Conservation (phyloP, 2,888 invertebrate species). For the Balanococcus diminutus region DNA sequence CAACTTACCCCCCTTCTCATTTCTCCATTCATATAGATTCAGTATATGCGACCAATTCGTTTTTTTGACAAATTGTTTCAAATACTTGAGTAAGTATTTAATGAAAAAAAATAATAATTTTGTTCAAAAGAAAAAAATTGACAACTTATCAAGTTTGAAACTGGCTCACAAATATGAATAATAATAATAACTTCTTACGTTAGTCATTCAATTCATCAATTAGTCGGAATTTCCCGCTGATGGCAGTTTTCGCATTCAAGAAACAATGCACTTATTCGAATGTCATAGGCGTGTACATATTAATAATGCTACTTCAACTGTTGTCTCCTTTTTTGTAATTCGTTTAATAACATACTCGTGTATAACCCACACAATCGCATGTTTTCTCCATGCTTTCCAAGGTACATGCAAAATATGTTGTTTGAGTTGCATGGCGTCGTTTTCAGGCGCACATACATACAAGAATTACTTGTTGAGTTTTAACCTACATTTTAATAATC, state of each 20-base stretch:
- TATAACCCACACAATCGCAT: not conserved
- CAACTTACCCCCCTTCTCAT: too few species aligned
- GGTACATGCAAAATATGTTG: not conserved
- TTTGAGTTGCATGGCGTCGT: not conserved
- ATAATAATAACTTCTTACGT: too few species aligned
- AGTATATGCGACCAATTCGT: too few species aligned
- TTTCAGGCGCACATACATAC: not conserved
- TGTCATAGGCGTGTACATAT: not conserved
- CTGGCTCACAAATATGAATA: not conserved
- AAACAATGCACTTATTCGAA: not conserved
- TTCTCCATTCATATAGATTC: too few species aligned
- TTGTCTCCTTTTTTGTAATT: not conserved
- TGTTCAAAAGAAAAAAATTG: not conserved
- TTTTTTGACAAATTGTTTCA: too few species aligned
- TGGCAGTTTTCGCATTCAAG: not conserved
- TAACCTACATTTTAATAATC: not conserved
- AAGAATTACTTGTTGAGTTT: not conserved
- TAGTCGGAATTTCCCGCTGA: not conserved
- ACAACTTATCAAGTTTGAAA: not conserved
- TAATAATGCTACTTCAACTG: not conserved
- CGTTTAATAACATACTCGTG: not conserved
- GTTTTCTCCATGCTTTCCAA: not conserved
- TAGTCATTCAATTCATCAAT: not conserved
- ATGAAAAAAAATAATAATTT: not conserved
- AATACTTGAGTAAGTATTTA: too few species aligned